A percentile compares a stretch with the other conserved stretches of the same genome.
phyloP scores from a whole-genome alignment of 2,113 vertebrate genomes.

The Euleptes europaea region DNA sequence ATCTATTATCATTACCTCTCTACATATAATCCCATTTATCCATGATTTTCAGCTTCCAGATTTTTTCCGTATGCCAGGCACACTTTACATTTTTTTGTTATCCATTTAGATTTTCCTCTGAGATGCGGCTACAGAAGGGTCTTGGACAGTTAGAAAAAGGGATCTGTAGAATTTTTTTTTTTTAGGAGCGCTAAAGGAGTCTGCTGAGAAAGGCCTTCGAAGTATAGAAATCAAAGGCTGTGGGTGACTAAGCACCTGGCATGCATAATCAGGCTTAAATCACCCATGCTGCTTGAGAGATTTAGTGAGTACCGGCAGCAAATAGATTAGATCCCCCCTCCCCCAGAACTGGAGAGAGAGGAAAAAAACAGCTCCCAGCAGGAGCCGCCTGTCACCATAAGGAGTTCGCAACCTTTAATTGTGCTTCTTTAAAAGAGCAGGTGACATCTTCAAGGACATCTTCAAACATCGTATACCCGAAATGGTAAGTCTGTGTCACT shows the following conservation, averaged over 20 bases:
- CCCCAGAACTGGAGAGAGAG: no score
- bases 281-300: not conserved
- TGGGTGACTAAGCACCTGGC: not conserved
- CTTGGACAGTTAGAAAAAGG: not conserved
- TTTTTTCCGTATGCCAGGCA: not conserved
- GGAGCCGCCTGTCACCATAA: not conserved
- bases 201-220: not conserved
- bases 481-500: not conserved
- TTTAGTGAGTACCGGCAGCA: not conserved
- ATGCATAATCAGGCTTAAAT: not conserved
- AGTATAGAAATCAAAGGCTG: not conserved
- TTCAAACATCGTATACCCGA: not conserved
- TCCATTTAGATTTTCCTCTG: not conserved
- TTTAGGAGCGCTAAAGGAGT: not conserved
- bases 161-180: not conserved
- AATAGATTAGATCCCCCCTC: not conserved
- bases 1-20: not conserved
- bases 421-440: not conserved
- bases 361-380: not conserved
- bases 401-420: not conserved
- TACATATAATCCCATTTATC: not conserved
- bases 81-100: not conserved
- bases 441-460: not conserved
- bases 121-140: not conserved
- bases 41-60: not conserved